Evolutionary conservation across 2,797 vertebrate genomes (phyloP).

Genomic region (Buceros bicornis): DNA sequence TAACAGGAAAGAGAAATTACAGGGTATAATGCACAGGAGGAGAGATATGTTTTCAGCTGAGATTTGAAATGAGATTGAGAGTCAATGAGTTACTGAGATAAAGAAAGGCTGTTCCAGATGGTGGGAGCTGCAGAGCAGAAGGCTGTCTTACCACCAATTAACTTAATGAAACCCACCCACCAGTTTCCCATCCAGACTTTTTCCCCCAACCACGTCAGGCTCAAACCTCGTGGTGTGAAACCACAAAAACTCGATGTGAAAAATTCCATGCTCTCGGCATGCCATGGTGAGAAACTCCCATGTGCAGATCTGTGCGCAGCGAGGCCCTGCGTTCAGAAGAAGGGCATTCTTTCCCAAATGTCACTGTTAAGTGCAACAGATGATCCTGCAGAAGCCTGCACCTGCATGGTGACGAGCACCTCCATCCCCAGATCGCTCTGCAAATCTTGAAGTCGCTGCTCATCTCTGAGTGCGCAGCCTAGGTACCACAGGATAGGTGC

Average conservation of each 20-base stretch:
- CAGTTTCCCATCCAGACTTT: constrained; percentile 55
- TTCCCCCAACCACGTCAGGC: neutral
- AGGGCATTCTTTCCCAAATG: neutral
- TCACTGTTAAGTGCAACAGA: neutral
- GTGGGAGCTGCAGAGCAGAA: constrained; percentile 47
- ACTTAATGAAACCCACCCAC: constrained; percentile 60
- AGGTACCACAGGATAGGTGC: neutral
- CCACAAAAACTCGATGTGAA: constrained; percentile 27
- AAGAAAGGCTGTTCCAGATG: constrained; percentile 68
- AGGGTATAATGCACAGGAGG: constrained; percentile 24
- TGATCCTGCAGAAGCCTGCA: neutral
- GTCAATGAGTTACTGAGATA: constrained; percentile 65
- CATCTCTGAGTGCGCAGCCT: neutral
- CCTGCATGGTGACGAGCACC: neutral
- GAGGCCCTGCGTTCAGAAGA: neutral
- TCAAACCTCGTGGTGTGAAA: constrained; percentile 32
- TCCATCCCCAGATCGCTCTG: accelerated
- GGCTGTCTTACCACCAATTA: constrained; percentile 62
- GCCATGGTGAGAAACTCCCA: neutral
- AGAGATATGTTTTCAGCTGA: constrained; percentile 63
- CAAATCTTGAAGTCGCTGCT: neutral
- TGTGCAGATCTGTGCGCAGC: neutral
- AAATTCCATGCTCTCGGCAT: constrained; percentile 1
- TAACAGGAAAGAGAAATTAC: constrained; percentile 38
- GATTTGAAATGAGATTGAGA: constrained; percentile 69